Evolutionary conservation across 1,140 invertebrate species (phyloP), one percentile per base, ranked within the genome.

Genomic region (Sitophilus oryzae): DNA sequence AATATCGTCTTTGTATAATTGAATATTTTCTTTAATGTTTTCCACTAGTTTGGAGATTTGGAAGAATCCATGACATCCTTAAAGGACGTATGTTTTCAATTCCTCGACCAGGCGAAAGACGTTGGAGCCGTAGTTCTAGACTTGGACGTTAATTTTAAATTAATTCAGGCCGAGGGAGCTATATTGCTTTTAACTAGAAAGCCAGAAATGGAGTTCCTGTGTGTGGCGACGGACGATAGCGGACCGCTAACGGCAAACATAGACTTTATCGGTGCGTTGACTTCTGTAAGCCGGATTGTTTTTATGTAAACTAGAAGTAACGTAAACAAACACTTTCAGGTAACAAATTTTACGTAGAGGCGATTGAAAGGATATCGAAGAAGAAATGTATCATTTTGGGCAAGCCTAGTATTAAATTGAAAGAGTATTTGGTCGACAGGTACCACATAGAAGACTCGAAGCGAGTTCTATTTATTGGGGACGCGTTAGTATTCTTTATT

Each of bases 381-480:
- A 50, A n/a, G 11, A 16, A 43, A 1, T 46, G 40, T 21, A 56
- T 15, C 16, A 46, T 51, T 36, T 22, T 56, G 14, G 54, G 44
- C 1, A 56, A 56, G 19, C 54, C 54, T 1, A 56, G 54, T 30
- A 45, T 56, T 35, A 46, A 56, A 37, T 9, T 56, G 1, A 56
- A 56, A 19, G 35, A 56, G 18, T 50, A 44, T 23, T 19, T 56
- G 10, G 20, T 44, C 15, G 47, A 56, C 23, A 43, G 48, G 35
- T 56, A 44, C n/a, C 25, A 50, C n/a, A 56, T 56, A 40, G 20
- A 38, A 19, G 19, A 51, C 20, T 30, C 48, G 16, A 36, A 51
- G 3, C 34, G 42, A 30, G 54, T 56, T 0, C 35, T 56, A 9
- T 56, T 56, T 40, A 56, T 56, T 23, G 54, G 54, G 9, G 54